A percentile compares a stretch with the other conserved stretches of the same genome.
Conservation (phyloP, 2,888 invertebrate species). For the Athalia cordata region DNA sequence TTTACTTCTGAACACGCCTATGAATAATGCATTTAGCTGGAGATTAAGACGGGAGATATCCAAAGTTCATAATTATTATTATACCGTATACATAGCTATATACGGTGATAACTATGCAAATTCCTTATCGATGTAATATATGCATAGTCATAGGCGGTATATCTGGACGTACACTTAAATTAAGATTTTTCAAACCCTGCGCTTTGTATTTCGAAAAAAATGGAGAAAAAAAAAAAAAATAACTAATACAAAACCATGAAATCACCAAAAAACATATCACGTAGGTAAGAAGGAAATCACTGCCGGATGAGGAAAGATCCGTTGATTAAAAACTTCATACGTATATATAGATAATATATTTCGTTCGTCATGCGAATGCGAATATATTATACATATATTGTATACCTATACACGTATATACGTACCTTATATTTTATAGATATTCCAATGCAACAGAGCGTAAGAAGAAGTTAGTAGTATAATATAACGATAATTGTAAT, state of each 20-base stretch:
- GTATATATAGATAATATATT: no score
- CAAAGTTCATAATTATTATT: slow-evolving; percentile 26
- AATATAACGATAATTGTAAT: no score
- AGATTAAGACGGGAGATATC: slow-evolving; percentile 64
- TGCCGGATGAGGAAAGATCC: no score
- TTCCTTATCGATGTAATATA: slow-evolving; percentile 22
- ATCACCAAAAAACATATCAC: no score
- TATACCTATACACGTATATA: no score
- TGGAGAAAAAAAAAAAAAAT: background rate
- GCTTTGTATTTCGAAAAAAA: background rate
- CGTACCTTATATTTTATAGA: no score
- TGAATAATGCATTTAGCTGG: slow-evolving; percentile 66
- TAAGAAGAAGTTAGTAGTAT: no score
- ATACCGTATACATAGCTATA: background rate
- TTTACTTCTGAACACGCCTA: slow-evolving; percentile 59
- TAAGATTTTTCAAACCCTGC: slow-evolving; percentile 9
- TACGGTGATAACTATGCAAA: slow-evolving; percentile 40
- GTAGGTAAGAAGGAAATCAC: no score
- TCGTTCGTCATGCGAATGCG: no score
- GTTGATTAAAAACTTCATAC: no score
- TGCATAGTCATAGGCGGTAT: background rate
- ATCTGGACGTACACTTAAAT: background rate
- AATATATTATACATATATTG: no score
- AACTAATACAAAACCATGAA: background rate
- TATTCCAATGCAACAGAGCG: no score